Conservation (phyloP, 1,140 invertebrate genomes). For the Oncopeltus fasciatus region DNA sequence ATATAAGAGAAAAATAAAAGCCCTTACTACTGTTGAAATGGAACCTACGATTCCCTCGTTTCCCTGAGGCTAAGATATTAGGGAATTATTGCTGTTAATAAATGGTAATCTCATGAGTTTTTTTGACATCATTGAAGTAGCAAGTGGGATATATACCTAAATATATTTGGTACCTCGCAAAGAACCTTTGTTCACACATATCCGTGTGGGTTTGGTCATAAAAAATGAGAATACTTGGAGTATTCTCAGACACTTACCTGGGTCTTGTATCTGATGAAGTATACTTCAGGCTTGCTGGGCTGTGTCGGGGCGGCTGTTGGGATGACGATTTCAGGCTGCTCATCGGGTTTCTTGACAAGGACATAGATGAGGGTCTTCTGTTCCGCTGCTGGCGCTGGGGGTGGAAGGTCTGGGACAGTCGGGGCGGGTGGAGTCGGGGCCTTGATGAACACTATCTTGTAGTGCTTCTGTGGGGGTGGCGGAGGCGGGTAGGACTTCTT, state of each 20-base stretch:
- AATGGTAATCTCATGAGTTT: neutral
- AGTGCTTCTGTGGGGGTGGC: conserved; percentile 68
- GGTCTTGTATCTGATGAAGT: conserved; percentile 76
- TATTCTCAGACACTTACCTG: conserved; percentile 44
- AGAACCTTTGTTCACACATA: neutral
- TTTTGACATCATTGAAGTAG: neutral
- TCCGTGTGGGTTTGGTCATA: neutral
- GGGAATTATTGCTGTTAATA: too few species aligned
- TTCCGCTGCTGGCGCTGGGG: conserved; percentile 58
- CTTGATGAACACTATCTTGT: conserved; percentile 81
- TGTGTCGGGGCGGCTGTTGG: conserved; percentile 64
- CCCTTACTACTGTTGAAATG: too few species aligned
- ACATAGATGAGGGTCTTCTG: conserved; percentile 80
- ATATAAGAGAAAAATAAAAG: too few species aligned
- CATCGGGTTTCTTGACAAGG: conserved; percentile 75
- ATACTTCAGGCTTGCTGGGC: conserved; percentile 70
- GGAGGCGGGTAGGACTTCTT: conserved; percentile 25
- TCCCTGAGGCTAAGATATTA: too few species aligned
- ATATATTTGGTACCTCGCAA: neutral
- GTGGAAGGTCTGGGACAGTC: conserved; percentile 55
- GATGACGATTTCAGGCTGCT: conserved; percentile 58
- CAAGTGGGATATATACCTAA: neutral
- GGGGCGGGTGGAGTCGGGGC: conserved; percentile 64
- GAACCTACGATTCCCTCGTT: too few species aligned
- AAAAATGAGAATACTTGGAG: neutral